These are phyloP conservation scores for Eristalinus sepulchralis DNA, from an alignment of 2,888 invertebrate species.

Conservation along the genomic window DNA sequence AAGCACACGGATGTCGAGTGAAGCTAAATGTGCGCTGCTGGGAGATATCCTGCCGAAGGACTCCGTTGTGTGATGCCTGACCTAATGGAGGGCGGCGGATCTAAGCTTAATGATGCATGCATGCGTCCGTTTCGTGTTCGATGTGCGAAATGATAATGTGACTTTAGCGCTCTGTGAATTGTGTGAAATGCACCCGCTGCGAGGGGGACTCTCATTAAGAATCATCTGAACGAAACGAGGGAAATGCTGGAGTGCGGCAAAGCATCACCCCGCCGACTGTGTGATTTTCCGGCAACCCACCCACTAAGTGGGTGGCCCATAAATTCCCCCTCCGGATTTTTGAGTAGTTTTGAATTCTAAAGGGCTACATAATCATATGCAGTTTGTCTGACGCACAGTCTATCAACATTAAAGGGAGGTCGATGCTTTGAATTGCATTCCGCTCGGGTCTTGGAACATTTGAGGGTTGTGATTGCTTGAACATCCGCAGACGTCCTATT, in stretches of 20 bases:
- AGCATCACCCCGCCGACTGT: background rate
- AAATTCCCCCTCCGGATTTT: background rate
- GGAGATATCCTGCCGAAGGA: background rate
- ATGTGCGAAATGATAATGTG: conserved; percentile 35
- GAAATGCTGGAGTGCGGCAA: background rate
- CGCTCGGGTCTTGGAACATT: conserved; percentile 3
- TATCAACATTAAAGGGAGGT: background rate
- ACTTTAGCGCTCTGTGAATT: conserved; percentile 42
- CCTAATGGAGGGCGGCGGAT: background rate
- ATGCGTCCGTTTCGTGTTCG: conserved; percentile 11
- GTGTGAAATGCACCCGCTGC: background rate
- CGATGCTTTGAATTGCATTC: conserved; percentile 7
- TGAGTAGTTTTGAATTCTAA: background rate
- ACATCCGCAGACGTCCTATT: background rate
- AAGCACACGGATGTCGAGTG: background rate
- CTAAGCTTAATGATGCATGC: conserved; percentile 49
- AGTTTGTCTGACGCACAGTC: background rate
- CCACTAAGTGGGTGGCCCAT: background rate
- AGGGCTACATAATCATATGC: conserved; percentile 21
- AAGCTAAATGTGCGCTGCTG: background rate
- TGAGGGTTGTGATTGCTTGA: background rate
- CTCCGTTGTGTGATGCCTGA: background rate
- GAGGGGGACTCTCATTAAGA: conserved; percentile 4
- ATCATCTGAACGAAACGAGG: background rate
- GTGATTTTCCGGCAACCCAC: background rate